phyloP scores from a whole-genome alignment of 2,888 invertebrate genomes.

The Choristoneura rosaceana region DNA sequence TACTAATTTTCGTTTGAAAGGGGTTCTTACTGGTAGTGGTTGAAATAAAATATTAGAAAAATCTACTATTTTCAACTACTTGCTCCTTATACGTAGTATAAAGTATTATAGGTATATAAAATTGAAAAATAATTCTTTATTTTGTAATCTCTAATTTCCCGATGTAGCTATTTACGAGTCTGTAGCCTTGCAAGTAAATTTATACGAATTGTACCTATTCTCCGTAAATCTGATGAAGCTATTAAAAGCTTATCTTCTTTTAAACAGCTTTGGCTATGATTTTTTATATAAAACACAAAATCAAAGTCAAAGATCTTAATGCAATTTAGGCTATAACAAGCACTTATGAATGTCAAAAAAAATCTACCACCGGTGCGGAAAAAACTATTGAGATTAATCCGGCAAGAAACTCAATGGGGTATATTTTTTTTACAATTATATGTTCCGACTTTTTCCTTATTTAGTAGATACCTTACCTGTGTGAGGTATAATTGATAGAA shows the following conservation, averaged over 20 bases:
- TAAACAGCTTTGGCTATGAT: not conserved
- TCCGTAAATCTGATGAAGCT: not conserved
- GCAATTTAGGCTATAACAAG: too few relatives aligned
- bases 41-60: not conserved
- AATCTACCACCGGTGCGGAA: too few relatives aligned
- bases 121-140: not conserved
- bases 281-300: too few relatives aligned
- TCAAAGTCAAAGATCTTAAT: too few relatives aligned
- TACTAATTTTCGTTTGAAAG: constrained; percentile 23
- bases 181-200: too few relatives aligned
- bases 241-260: not conserved
- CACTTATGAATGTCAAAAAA: too few relatives aligned
- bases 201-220: not conserved
- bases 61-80: not conserved
- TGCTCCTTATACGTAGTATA: constrained; percentile 17
- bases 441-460: not conserved
- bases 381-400: too few relatives aligned
- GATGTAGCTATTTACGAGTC: not conserved
- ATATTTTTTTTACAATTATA: too few relatives aligned
- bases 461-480: not conserved
- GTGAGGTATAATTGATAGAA: not conserved
- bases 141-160: not conserved
- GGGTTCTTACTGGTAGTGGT: constrained; percentile 12
- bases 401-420: too few relatives aligned
- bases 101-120: constrained; percentile 24